Percentiles rank a stretch among this genome's conserved stretches.
phyloP scores from a whole-genome alignment of 1,140 invertebrate species.

The Frieseomelitta varia region DNA sequence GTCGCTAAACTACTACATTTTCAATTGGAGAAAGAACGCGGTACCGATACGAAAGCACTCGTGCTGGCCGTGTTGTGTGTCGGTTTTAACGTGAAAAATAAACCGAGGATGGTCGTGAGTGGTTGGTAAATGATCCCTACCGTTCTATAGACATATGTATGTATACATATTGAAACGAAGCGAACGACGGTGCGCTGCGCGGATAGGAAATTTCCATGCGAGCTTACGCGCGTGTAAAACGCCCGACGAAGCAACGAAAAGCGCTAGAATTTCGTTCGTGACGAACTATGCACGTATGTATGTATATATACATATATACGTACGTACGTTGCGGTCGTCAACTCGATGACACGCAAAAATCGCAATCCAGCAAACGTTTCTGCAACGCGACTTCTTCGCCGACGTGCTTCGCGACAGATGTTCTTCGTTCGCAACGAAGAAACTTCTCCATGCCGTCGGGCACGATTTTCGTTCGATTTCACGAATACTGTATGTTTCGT shows the following conservation, averaged over 20 bases:
- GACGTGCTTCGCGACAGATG: conserved; percentile 39
- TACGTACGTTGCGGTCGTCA: not conserved
- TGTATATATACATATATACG: not conserved
- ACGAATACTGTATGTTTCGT: not conserved
- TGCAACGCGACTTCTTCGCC: not conserved
- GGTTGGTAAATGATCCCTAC: not conserved
- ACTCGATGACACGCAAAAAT: conserved; percentile 33
- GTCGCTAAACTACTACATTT: not conserved
- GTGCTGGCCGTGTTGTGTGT: not conserved
- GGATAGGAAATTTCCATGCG: conserved; percentile 31
- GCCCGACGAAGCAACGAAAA: conserved; percentile 16
- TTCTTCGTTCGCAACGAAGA: conserved; percentile 8
- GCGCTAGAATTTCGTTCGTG: not conserved
- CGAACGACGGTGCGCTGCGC: not conserved
- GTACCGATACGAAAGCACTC: not conserved
- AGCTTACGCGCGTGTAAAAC: conserved; percentile 1
- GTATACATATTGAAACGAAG: not conserved
- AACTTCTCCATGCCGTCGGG: conserved; percentile 37
- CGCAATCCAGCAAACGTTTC: conserved; percentile 30
- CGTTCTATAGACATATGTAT: no score
- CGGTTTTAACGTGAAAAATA: not conserved
- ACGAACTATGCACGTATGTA: not conserved
- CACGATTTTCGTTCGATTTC: conserved; percentile 1
- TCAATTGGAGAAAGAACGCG: not conserved
- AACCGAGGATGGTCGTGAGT: no score